These are phyloP conservation scores for Vulpes ferrilata DNA, from an alignment of 2,113 vertebrate species.

Conservation along the genomic window DNA sequence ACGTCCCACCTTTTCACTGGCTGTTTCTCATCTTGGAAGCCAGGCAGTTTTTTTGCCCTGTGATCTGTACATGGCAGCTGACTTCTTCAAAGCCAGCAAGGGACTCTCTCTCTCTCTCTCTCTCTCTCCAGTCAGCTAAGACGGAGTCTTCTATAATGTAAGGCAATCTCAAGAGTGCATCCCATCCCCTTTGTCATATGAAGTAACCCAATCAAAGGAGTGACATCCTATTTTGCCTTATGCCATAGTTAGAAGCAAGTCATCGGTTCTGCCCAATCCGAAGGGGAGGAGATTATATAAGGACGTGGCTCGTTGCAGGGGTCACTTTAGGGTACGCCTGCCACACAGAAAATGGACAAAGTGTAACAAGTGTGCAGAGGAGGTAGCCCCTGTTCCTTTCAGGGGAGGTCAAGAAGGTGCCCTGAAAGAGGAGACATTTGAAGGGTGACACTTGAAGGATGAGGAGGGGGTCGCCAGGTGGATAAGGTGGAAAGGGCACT, in stretches of 20 bases:
- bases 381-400: neutral
- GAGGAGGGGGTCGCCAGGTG: neutral
- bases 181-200: neutral
- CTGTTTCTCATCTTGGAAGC: neutral
- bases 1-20: neutral
- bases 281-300: neutral
- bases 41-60: neutral
- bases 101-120: neutral
- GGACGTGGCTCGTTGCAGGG: neutral
- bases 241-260: neutral
- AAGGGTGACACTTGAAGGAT: neutral
- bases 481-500: neutral
- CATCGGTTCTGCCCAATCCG: neutral
- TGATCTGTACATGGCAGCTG: neutral
- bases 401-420: neutral
- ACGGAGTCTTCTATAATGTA: neutral
- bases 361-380: neutral
- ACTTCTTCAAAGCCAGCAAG: neutral
- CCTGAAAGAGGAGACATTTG: neutral
- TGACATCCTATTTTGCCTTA: neutral
- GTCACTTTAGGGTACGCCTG: neutral
- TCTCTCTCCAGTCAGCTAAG: neutral
- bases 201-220: neutral
- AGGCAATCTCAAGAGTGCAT: neutral
- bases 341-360: neutral